Base-by-base conservation (phyloP, 2,888 invertebrate genomes). In the Ichneumon xanthorius region DNA sequence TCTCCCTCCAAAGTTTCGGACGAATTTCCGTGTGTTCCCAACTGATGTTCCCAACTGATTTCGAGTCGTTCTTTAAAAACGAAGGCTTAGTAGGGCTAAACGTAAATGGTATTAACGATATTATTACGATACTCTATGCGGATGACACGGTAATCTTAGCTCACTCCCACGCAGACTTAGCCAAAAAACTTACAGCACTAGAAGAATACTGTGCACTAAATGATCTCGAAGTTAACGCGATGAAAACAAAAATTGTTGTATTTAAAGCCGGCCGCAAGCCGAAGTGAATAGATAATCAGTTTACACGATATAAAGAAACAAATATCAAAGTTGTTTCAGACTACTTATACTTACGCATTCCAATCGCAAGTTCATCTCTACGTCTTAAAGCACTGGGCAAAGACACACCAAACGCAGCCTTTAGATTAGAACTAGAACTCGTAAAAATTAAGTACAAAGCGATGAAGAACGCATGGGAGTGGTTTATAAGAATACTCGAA, bases 401-500 rank as follows among this genome's bases (percentile, higher is more conserved):
- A 4, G 22, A 55, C 5, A 55, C 53, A 0, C 53, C 53, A 0
- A 4, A 2, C 7, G 53, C 19, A 5, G 53, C 22, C 1, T 19
- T 55, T 0, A 55, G 53, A 22, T 4, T 55, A 7, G 53, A 55
- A 55, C 5, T 55, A 19, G 53, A 19, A 22, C 22, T 55, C 53
- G 7, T 6, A 6, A 55, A 55, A 55, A 55, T 55, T 5, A 55
- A 55, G 6, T 55, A 55, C 7, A 55, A 6, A 55, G 53, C 53
- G 0, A 55, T 55, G 53, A 55, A 55, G n/a, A 55, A 55, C 53
- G 19, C 22, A 0, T 55, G 53, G 22, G 53, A 55, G 1, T 79
- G 68, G 55, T 37, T 33, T 22, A 79, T 79, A 14, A 70, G 55
- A 55, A 55, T 71, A 2, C 68, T 79, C 1, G 30, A 79, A 68